A percentile compares a stretch with the other conserved stretches of the same genome.
phyloP scores from a whole-genome alignment of 2,888 invertebrate species.

The Drosophila anceps region DNA sequence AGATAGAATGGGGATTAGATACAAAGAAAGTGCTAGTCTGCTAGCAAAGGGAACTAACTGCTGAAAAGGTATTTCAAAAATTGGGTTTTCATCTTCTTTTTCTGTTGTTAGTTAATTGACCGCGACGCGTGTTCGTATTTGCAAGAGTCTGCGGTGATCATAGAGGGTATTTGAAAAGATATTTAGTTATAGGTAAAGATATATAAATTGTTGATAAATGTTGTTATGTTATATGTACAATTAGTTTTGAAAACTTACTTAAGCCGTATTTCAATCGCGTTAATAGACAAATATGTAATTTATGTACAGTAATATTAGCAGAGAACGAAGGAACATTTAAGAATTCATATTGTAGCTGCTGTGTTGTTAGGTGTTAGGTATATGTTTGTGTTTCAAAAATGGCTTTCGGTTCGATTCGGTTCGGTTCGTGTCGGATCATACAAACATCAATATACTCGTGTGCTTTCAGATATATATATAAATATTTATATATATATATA shows the following conservation, averaged over 20 bases:
- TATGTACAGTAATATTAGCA: conserved; percentile 73
- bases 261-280: conserved; percentile 60
- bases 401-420: conserved; percentile 70
- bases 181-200: conserved; percentile 28
- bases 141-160: conserved; percentile 42
- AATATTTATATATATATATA: conserved; percentile 24
- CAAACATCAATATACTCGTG: conserved; percentile 36
- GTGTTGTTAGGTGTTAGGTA: conserved; percentile 35
- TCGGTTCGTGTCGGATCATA: conserved; percentile 65
- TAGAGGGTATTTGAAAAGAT: conserved; percentile 51
- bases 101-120: conserved; percentile 21
- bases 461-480: conserved; percentile 24
- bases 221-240: conserved; percentile 64
- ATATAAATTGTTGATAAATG: conserved; percentile 33
- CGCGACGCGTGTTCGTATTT: conserved; percentile 3
- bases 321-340: conserved; percentile 79
- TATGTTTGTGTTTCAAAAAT: conserved; percentile 47
- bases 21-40: conserved; percentile 49
- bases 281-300: conserved; percentile 49
- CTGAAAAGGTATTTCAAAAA: conserved; percentile 32
- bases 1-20: conserved; percentile 48
- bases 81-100: not conserved
- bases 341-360: conserved; percentile 65
- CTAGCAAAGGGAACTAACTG: conserved; percentile 43
- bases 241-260: conserved; percentile 77